Percentiles rank a stretch among this genome's conserved stretches.
phyloP scores from a whole-genome alignment of 2,113 vertebrate genomes.

The Sclerurus mexicanus region DNA sequence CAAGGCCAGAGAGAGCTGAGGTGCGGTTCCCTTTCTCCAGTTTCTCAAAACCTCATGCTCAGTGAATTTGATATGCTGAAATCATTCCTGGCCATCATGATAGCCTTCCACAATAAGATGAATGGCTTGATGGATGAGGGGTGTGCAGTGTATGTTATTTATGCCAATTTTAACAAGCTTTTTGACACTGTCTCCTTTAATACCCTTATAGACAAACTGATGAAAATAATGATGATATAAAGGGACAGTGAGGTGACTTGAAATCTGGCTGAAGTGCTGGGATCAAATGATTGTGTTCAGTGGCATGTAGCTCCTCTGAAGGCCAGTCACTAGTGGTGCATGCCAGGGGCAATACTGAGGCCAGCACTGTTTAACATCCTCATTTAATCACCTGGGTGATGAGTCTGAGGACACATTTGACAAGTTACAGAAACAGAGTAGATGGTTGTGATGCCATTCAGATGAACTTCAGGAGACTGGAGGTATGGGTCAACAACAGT shows the following conservation, averaged over 20 bases:
- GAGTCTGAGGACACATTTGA: background rate
- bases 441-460: background rate
- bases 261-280: background rate
- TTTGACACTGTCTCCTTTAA: background rate
- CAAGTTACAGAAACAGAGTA: background rate
- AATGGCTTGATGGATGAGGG: background rate
- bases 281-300: background rate
- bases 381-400: background rate
- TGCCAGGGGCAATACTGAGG: too few species aligned
- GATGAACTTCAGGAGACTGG: background rate
- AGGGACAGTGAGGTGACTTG: background rate
- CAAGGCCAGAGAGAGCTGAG: background rate
- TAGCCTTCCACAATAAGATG: background rate
- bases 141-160: background rate
- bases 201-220: background rate
- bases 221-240: background rate
- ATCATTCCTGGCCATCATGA: background rate
- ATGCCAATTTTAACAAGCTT: background rate
- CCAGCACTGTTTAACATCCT: background rate
- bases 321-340: background rate
- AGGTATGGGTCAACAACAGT: background rate
- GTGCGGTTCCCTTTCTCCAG: constrained; percentile 25
- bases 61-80: constrained; percentile 39
- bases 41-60: constrained; percentile 35
- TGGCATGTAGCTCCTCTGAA: background rate